Evolutionary conservation across 2,113 vertebrate genomes (phyloP), one percentile per base, ranked within the genome.

Genomic region (Siphamia tubifer): DNA sequence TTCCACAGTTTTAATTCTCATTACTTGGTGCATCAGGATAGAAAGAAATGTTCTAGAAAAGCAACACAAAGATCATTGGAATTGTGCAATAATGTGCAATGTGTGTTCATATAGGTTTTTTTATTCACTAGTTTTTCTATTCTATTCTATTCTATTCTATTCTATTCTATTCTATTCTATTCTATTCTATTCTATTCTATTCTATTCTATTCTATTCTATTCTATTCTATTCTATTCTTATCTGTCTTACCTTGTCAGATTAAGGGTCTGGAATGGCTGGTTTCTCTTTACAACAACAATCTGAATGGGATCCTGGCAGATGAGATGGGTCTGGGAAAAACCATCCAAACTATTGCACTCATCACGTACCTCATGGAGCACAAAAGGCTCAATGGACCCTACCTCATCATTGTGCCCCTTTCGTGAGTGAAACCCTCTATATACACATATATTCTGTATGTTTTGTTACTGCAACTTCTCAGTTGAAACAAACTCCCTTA

Each of bases 351-450:
- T 28, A 99, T 99, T 0, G 97, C 96, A 0, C 93, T 99, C 57
- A 98, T 99, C 90, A 99, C 97, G 0, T 96, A 99, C 95, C 96
- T 99, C 88, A 99, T 99, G 96, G 97, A 99, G 90, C 92, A 95
- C 84, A 99, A 99, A 39, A 93, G 96, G 2, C 96, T 99, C 84
- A 99, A 99, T 0, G 97, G 97, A 13, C 96, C 97, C 68, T 99
- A 96, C 91, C 97, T 99, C 92, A 98, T 99, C 77, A 99, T 99
- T 0, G 97, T 99, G 2, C 97, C 97, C 0, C 95, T 99, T 81
- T 99, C 97, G 97, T 99, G 48, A 93, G 95, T 48, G 30, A 4
- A 67, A 10, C 8, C 6, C 17, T 15, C 19, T 34, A 16, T 12
- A 24, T 35, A 6, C 13, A 23, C 36, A 21, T 21, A 11, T 19